Conservation (phyloP, 2,888 invertebrate species). For the Drosophila mercatorum region DNA sequence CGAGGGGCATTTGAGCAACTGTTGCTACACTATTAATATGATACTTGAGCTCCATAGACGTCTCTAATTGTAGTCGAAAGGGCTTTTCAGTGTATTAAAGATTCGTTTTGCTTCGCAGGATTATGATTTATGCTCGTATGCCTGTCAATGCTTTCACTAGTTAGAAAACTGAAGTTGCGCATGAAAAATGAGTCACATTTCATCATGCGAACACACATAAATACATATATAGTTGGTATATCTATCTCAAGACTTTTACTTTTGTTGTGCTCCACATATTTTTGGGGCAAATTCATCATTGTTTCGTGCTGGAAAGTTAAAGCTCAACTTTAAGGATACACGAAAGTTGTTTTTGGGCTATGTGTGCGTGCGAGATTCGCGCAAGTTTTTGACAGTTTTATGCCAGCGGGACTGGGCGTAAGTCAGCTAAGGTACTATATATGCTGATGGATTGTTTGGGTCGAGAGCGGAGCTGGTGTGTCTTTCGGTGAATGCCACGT, state of each 20-base stretch:
- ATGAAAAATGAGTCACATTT: slow-evolving; percentile 63
- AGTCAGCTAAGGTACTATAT: slow-evolving; percentile 15
- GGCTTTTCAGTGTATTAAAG: slow-evolving; percentile 1
- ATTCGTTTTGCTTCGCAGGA: not conserved
- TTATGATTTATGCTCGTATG: not conserved
- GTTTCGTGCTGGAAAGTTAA: slow-evolving; percentile 44
- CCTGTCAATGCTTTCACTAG: slow-evolving; percentile 34
- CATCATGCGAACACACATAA: slow-evolving; percentile 46
- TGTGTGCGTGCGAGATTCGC: slow-evolving; percentile 47
- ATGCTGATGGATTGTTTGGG: slow-evolving; percentile 70
- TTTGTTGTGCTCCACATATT: slow-evolving; percentile 47
- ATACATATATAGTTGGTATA: not conserved
- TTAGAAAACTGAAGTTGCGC: slow-evolving; percentile 36
- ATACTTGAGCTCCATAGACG: too few species aligned
- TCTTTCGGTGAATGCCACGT: slow-evolving; percentile 31
- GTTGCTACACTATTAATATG: slow-evolving; percentile 5
- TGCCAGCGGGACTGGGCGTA: slow-evolving; percentile 35
- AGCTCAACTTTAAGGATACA: slow-evolving; percentile 42
- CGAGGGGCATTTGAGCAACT: slow-evolving; percentile 5
- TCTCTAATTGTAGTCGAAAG: not conserved
- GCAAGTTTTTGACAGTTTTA: slow-evolving; percentile 70
- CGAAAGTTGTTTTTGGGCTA: slow-evolving; percentile 4
- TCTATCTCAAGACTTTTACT: slow-evolving; percentile 52
- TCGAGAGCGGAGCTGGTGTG: slow-evolving; percentile 25
- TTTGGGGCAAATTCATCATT: slow-evolving; percentile 67